These are phyloP conservation scores for Scaptomyza flava DNA, from an alignment of 2,888 invertebrate genomes.

Conservation along the genomic window DNA sequence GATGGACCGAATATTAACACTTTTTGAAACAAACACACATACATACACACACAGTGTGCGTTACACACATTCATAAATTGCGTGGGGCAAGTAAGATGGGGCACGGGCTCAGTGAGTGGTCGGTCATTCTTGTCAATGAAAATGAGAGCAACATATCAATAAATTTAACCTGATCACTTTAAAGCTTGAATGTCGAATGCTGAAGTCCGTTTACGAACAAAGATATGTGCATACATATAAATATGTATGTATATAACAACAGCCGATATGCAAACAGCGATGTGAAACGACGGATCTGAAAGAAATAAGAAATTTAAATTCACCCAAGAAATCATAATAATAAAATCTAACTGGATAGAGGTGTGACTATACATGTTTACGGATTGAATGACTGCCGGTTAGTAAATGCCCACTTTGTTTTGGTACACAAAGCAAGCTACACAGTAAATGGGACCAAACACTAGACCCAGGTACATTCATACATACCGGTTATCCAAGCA, in stretches of 20 bases:
- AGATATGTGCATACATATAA: not conserved
- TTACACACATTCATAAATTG: not conserved
- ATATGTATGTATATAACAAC: constrained; percentile 26
- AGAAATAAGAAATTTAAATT: constrained; percentile 29
- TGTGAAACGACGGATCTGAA: constrained; percentile 23
- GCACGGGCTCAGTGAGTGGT: constrained; percentile 15
- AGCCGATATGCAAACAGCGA: constrained; percentile 6
- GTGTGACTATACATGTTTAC: constrained; percentile 34
- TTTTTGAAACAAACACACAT: not conserved
- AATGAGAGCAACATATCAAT: constrained; percentile 48
- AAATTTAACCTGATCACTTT: constrained; percentile 56
- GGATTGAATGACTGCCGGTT: constrained; percentile 3
- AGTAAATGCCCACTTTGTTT: constrained; percentile 6
- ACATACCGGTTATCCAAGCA: constrained; percentile 40
- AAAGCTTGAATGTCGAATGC: constrained; percentile 15
- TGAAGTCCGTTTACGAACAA: constrained; percentile 16
- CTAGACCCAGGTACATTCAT: not conserved
- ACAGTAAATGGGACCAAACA: not conserved
- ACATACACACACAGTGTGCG: not conserved
- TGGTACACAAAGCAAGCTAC: constrained; percentile 25
- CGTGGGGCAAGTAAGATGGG: constrained; percentile 12
- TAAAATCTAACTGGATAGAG: constrained; percentile 43
- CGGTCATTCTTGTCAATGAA: constrained; percentile 52
- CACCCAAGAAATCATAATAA: constrained; percentile 36
- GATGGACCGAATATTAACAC: not conserved